A percentile compares a stretch with the other conserved stretches of the same genome.
phyloP scores from a whole-genome alignment of 1,140 invertebrate species.

The Eriocheir sinensis region DNA sequence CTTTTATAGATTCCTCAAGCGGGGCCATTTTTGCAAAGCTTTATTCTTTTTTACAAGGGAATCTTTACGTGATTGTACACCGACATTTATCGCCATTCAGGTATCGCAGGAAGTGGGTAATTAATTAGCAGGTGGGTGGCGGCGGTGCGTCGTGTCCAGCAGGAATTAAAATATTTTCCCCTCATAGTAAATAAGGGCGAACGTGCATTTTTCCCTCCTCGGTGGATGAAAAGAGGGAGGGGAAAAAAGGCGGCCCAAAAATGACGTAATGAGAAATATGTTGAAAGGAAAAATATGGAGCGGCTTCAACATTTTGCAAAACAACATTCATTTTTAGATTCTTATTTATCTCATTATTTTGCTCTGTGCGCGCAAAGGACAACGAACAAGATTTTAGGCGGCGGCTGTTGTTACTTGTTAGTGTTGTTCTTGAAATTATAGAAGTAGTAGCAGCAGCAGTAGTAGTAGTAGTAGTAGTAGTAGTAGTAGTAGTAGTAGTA shows the following conservation, averaged over 20 bases:
- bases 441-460: too few relatives aligned
- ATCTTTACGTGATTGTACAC: conserved; percentile 26
- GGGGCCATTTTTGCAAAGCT: not conserved
- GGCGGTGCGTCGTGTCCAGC: not conserved
- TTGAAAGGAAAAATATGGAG: conserved; percentile 25
- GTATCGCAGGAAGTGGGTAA: conserved; percentile 14
- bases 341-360: conserved; percentile 27
- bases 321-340: not conserved
- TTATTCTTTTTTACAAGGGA: conserved; percentile 10
- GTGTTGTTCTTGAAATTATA: not conserved
- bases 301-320: conserved; percentile 2
- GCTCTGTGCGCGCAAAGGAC: not conserved
- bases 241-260: not conserved
- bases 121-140: conserved; percentile 10
- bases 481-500: not conserved
- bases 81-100: not conserved
- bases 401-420: not conserved
- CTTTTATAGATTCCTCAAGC: too few relatives aligned
- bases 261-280: conserved; percentile 17
- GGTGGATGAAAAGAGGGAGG: not conserved
- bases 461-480: not conserved
- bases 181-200: conserved; percentile 24
- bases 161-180: conserved; percentile 17
- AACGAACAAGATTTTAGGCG: not conserved
- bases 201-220: not conserved